Evolutionary conservation across 2,888 invertebrate species (phyloP), one percentile per base, ranked within the genome.

Genomic region (Metopia argyrocephala): DNA sequence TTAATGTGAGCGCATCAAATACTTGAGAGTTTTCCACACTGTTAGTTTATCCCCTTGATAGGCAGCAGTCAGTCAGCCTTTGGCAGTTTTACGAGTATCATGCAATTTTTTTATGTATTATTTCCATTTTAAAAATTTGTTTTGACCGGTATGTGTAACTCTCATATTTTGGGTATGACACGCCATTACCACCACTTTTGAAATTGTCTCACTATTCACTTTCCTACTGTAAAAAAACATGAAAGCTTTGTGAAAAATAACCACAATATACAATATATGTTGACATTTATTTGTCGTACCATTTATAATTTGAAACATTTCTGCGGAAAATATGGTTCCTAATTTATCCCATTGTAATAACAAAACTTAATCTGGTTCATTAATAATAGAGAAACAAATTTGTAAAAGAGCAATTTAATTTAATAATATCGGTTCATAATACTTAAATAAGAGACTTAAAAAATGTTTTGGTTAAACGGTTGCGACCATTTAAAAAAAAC

Each of bases 21-120:
- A 62, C 48, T 73, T 78, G 62, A 74, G 23, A 74, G 50, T 52
- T 56, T 69, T 73, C 21, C 50, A 57, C 48, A 73, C 38, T 70
- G 48, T 28, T 38, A 0, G 12, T 38, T 12, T 15, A 38, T 38
- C 12, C 38, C 4, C 15, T 3, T 1, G 38, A 15, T 12, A 12
- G 15, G 3, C 15, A 1, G 2, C 38, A 38, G 12, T 38, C n/a
- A 1, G 48, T 48, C n/a, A 6, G 31, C 9, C 46, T 59, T 61
- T 56, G 66, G 56, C 62, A 78, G 62, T 59, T 75, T 54, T 70
- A n/a, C n/a, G n/a, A n/a, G n/a, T n/a, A n/a, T n/a, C n/a, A 74
- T 65, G 74, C 57, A 74, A 79, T 74, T 69, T 78, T 74, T 73
- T 38, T 31, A n/a, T n/a, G n/a, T n/a, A 71, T 61, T 62, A 46